Evolutionary conservation across 2,797 vertebrate genomes (phyloP).

Genomic region (Tragelaphus oryx): DNA sequence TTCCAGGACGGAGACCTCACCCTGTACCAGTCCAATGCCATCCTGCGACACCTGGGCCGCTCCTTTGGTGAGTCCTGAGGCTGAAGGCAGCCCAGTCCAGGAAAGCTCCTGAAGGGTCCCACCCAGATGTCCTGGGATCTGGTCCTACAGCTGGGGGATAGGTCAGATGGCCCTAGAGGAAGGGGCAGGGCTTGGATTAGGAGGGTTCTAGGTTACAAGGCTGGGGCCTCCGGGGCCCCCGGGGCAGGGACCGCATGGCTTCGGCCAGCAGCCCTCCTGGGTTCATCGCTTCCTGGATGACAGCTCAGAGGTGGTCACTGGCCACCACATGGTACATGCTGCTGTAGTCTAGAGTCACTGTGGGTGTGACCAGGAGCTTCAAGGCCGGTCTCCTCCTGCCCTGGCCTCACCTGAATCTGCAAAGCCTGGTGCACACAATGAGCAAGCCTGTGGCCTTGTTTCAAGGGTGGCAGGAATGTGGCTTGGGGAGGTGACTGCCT

Average conservation of each 20-base stretch:
- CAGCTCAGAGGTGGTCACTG: not conserved
- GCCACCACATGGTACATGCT: not conserved
- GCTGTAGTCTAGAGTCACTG: not conserved
- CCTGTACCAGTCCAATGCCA: conserved; percentile 84
- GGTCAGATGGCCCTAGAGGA: not conserved
- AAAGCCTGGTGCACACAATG: rapidly evolving
- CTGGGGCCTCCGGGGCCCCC: not conserved
- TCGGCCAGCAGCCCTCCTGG: rapidly evolving
- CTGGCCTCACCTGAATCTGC: not conserved
- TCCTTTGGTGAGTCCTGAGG: conserved; percentile 73
- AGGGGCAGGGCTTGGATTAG: not conserved
- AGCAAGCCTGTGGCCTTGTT: too few species aligned
- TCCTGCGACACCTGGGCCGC: conserved; percentile 82
- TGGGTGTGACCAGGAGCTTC: not conserved
- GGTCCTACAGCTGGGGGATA: rapidly evolving
- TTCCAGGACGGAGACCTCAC: conserved; percentile 81
- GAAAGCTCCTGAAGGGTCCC: not conserved
- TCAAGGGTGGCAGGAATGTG: not conserved
- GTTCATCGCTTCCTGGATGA: not conserved
- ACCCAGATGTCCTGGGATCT: not conserved
- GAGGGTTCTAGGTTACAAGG: not conserved
- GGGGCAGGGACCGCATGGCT: not conserved
- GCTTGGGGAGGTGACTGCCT: not conserved
- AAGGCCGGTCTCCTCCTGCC: not conserved
- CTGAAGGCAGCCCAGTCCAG: not conserved